A percentile compares a stretch with the other conserved stretches of the same genome.
phyloP scores from a whole-genome alignment of 2,113 vertebrate species.

The Dasyprocta punctata region DNA sequence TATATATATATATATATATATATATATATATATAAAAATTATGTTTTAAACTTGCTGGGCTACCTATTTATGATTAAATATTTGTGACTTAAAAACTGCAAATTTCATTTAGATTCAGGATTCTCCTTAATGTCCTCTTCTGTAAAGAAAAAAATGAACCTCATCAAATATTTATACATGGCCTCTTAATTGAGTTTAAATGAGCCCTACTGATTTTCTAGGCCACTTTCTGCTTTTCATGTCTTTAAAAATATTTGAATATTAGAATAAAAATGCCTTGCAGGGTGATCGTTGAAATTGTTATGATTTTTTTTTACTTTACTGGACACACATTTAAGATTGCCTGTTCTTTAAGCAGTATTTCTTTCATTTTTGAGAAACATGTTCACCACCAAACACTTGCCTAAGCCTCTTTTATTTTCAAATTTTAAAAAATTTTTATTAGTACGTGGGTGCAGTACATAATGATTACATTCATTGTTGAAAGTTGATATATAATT shows the following conservation, averaged over 20 bases:
- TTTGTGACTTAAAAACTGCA: neutral
- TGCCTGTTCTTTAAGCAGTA: neutral
- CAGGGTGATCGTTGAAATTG: constrained; percentile 15
- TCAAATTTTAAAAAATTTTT: neutral
- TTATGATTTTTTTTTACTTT: neutral
- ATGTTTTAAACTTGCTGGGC: too few species aligned
- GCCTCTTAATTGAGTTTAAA: neutral
- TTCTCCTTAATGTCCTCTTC: neutral
- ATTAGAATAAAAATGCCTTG: neutral
- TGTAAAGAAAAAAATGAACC: neutral
- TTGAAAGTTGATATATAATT: neutral
- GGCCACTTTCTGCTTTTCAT: neutral
- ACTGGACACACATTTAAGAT: neutral
- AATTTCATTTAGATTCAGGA: neutral
- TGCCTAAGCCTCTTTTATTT: neutral
- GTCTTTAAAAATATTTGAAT: neutral
- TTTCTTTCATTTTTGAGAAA: constrained; percentile 23
- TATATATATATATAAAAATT: too few species aligned
- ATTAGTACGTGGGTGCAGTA: neutral
- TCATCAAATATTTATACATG: neutral
- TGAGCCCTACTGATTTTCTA: neutral
- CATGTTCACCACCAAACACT: neutral
- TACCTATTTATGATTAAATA: neutral
- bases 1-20: too few species aligned
- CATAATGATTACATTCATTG: neutral